Percentiles rank a stretch among this genome's conserved stretches.
These are phyloP conservation scores for Coendou prehensilis DNA, from an alignment of 2,797 vertebrate species.

Conservation along the genomic window DNA sequence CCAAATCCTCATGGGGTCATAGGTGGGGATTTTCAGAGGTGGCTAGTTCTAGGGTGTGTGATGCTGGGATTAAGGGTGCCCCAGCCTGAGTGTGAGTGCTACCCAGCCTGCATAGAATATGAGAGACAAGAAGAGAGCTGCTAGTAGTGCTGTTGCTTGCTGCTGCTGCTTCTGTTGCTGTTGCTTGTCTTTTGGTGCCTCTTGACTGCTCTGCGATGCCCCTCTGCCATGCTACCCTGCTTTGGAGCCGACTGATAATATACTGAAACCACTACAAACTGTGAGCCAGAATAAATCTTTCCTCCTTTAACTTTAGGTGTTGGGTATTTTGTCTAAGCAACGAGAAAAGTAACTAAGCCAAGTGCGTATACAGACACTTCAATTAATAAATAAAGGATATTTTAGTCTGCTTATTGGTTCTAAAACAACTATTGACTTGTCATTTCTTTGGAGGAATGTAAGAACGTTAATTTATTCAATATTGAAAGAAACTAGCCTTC, in stretches of 20 bases:
- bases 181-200: neutral
- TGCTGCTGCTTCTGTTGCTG: too few species aligned
- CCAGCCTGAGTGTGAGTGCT: neutral
- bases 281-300: neutral
- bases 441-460: neutral
- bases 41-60: neutral
- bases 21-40: too few species aligned
- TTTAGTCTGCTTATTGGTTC: neutral
- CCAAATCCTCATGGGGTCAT: too few species aligned
- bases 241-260: neutral
- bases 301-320: neutral
- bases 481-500: slow-evolving; percentile 71
- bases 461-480: slow-evolving; percentile 60
- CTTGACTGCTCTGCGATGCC: neutral
- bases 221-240: neutral
- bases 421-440: neutral
- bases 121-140: too few species aligned
- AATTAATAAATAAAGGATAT: neutral
- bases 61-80: neutral
- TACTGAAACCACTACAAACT: neutral
- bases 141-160: too few species aligned
- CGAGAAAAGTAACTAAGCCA: neutral
- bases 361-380: neutral
- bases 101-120: too few species aligned
- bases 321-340: neutral